Base-by-base conservation (phyloP, 2,888 invertebrate genomes). In the Mesodorylaimus sp. region DNA sequence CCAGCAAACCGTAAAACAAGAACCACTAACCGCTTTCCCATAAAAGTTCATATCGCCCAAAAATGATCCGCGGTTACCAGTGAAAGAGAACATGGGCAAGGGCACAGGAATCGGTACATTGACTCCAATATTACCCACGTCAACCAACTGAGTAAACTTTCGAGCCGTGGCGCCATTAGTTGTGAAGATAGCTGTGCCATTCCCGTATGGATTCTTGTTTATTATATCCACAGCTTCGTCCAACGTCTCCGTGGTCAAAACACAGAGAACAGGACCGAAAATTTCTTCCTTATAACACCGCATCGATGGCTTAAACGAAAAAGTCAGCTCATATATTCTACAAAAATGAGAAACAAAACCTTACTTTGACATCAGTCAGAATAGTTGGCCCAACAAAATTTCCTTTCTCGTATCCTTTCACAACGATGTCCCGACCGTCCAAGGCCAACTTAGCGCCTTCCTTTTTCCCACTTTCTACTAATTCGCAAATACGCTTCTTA, bases 71-170 rank as follows among this genome's bases (percentile, higher is more conserved):
- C 95, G 76, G 0, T 85, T 83, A 13, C 97, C 97, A 32, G 93
- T 89, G 71, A 99, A 99, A 32, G 91, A 93, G 73, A 99, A 97
- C 95, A 97, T 95, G 0, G 97, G 95, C 32, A 99, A 70, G 1
- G 97, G 97, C 1, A 99, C 97, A 2, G 95, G 95, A 61, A 95
- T 95, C 0, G 95, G 95, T 3, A 97, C 95, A 67, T 97, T 97
- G 0, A 95, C 76, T 19, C 93, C 93, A 46, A 93, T 70, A 76
- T 93, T 88, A 1, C 93, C 93, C n/a, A 83, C 88, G 68, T 95
- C 89, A 55, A 89, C 82, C 72, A 85, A 81, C 55, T 84, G 77
- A 0, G 82, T 78, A 66, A 87, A 97, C 66, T 86, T 86, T 57
- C 95, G 77, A 0, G 97, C 95, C 1, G 87, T 80, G 0, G 91